Percentiles rank a stretch among this genome's conserved stretches.
These are phyloP conservation scores for Xyrauchen texanus DNA, from an alignment of 2,113 vertebrate species.

Conservation along the genomic window DNA sequence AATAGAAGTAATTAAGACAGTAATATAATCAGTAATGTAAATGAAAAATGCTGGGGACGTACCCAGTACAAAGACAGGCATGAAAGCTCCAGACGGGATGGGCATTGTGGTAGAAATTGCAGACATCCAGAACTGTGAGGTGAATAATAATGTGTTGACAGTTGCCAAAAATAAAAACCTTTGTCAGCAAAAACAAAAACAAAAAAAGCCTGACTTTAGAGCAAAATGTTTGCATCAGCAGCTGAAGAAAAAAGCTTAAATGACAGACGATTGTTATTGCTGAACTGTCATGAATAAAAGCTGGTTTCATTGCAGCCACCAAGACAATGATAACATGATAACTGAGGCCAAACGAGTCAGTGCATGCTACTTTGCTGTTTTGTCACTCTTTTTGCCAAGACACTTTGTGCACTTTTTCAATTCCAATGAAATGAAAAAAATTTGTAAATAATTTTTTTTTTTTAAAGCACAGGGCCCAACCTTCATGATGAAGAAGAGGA, in stretches of 20 bases:
- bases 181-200: conserved; percentile 8
- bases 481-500: conserved; percentile 93
- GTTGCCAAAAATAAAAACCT: not conserved
- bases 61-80: conserved; percentile 96
- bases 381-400: too few species aligned
- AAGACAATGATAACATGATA: too few species aligned
- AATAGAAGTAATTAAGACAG: too few species aligned
- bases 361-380: too few species aligned
- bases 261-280: not conserved
- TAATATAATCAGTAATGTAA: not conserved
- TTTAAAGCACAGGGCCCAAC: conserved; percentile 60
- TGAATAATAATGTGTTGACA: not conserved
- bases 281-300: not conserved
- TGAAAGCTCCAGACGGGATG: conserved; percentile 93
- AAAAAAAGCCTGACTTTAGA: not conserved
- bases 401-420: too few species aligned
- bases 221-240: too few species aligned
- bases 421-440: not conserved
- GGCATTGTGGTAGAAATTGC: conserved; percentile 93
- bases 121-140: conserved; percentile 91
- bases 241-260: not conserved
- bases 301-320: not conserved
- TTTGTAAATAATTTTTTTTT: too few species aligned
- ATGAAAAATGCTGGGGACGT: conserved; percentile 6
- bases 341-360: too few species aligned